Percentiles rank a stretch among this genome's conserved stretches.
Evolutionary conservation across 2,113 vertebrate genomes (phyloP).

Genomic region (Tetrax tetrax): DNA sequence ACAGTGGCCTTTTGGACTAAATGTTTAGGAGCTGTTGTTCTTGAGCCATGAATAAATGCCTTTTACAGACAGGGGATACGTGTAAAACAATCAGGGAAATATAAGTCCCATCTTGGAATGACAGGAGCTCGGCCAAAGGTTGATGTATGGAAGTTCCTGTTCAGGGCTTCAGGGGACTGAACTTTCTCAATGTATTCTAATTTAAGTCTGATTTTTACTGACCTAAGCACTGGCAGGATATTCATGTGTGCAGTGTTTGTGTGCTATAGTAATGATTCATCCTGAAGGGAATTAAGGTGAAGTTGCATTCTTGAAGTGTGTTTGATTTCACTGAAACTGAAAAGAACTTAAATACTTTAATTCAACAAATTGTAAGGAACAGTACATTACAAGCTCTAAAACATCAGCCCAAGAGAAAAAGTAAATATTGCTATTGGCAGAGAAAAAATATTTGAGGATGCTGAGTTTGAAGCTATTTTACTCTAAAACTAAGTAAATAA

Average conservation of each 20-base stretch:
- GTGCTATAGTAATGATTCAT: background rate
- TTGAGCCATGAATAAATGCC: background rate
- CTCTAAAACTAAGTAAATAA: background rate
- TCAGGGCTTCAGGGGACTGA: background rate
- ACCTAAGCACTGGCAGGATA: background rate
- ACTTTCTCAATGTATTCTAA: background rate
- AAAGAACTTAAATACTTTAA: background rate
- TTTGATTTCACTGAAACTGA: conserved; percentile 5
- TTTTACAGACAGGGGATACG: background rate
- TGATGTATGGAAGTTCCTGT: background rate
- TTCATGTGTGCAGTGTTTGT: background rate
- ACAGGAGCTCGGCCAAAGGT: background rate
- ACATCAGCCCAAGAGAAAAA: background rate
- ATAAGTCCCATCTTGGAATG: background rate
- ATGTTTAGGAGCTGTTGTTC: background rate
- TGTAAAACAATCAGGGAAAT: background rate
- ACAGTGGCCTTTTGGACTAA: background rate
- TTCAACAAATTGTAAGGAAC: background rate
- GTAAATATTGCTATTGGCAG: background rate
- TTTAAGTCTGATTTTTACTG: background rate
- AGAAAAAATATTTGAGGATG: background rate
- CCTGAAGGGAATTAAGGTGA: background rate
- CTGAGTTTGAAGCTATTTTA: background rate
- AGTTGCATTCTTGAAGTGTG: background rate
- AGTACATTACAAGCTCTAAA: background rate